Base-by-base conservation (phyloP, 2,888 invertebrate species). In the Pheosia gnoma region DNA sequence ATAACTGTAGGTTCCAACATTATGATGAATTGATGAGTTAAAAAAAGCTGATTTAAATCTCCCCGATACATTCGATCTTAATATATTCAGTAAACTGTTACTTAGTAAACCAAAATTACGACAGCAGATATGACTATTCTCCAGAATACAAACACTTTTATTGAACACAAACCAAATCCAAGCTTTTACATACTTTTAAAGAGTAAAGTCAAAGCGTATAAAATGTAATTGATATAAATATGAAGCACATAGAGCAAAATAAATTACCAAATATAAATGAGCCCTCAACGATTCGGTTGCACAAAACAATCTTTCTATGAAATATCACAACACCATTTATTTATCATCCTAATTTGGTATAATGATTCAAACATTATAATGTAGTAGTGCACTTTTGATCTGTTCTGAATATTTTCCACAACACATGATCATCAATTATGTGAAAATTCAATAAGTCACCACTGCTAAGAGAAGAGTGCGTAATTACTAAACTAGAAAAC, bases 401-500 rank as follows among this genome's bases (percentile, higher is more conserved):
- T 60, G 55, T 59, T 56, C 36, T 54, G 37, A 61, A 57, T 59
- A 62, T 52, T 59, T 10, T 49, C n/a, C 45, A 59, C 36, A 41
- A 51, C 6, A 57, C 52, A 60, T 53, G 45, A 39, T 57, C 59
- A 36, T 49, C 25, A 43, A 57, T 10, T 45, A 58, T 43, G 52
- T 51, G 58, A 59, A 59, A 51, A 56, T 57, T 47, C 13, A 66
- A 57, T 25, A 49, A 25, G 3, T 13, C 59, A 59, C 39, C 56
- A 41, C 41, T 64, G 62, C 58, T 65, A 59, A 47, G n/a, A 61
- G 10, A 54, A 61, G 36, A 60, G 51, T 39, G 49, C n/a, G 57
- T 45, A 58, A 60, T 10, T 53, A 47, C 45, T 68, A 63, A 49
- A 36, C 59, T 68, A 71, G 8, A 58, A 43, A 39, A 64, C 55